Conservation (phyloP, 2,797 vertebrate genomes). For the Mormyrus proboscirostris region DNA sequence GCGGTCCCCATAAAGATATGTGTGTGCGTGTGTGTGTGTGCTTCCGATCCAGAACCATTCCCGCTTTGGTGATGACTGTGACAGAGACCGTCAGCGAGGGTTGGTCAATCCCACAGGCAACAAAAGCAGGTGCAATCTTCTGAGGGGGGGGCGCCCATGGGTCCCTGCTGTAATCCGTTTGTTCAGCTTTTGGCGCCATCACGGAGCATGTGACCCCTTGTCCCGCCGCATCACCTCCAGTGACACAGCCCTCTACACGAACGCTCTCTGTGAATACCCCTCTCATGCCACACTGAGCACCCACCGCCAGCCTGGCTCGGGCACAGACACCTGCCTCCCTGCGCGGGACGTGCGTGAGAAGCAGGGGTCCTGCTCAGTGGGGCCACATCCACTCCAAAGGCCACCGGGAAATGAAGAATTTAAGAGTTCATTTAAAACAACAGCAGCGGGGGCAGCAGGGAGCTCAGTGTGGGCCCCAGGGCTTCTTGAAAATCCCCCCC, state of each 20-base stretch:
- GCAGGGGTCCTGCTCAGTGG: not conserved
- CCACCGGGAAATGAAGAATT: constrained; percentile 73
- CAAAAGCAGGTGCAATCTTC: not conserved
- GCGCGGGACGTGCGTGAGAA: constrained; percentile 18
- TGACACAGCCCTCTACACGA: not conserved
- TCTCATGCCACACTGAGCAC: not conserved
- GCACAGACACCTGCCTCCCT: not conserved
- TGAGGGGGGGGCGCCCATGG: not conserved
- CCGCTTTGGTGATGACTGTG: not conserved
- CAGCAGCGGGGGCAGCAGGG: constrained; percentile 50
- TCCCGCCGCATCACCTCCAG: no score
- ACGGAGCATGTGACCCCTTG: not conserved
- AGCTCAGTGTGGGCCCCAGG: constrained; percentile 8
- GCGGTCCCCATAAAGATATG: no score
- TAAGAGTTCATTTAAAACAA: constrained; percentile 71
- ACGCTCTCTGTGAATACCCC: not conserved
- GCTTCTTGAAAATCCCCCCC: not conserved
- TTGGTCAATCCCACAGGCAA: not conserved
- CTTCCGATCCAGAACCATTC: not conserved
- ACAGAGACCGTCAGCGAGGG: not conserved
- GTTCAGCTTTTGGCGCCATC: constrained; percentile 1
- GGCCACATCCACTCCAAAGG: constrained; percentile 45
- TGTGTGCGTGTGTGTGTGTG: not conserved
- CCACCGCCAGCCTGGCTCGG: not conserved
- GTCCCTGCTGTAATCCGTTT: not conserved